These are phyloP conservation scores for Phylloscopus whistleri DNA, from an alignment of 2,113 vertebrate genomes.

Conservation along the genomic window DNA sequence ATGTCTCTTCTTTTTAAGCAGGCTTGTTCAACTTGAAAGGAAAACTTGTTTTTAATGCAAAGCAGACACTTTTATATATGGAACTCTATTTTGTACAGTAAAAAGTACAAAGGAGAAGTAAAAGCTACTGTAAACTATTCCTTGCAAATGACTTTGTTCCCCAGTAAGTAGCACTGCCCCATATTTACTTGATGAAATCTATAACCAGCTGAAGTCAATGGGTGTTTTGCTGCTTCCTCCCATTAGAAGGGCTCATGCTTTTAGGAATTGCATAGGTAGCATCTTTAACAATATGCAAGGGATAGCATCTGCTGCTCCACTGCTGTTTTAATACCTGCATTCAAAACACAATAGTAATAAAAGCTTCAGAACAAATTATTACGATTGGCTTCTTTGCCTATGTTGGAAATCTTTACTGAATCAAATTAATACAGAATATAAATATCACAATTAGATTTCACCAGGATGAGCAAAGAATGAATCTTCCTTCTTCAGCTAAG, in stretches of 20 bases:
- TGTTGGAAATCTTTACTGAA: constrained; percentile 48
- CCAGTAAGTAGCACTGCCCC: neutral
- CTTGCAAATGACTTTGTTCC: neutral
- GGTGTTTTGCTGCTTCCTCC: constrained; percentile 40
- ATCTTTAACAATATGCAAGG: constrained; percentile 42
- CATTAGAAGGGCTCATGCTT: constrained; percentile 18
- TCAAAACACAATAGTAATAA: constrained; percentile 62
- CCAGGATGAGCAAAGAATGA: constrained; percentile 29
- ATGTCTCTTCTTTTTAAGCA: constrained; percentile 18
- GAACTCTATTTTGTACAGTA: neutral
- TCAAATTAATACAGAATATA: constrained; percentile 64
- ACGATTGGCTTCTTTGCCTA: constrained; percentile 57
- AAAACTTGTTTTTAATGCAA: constrained; percentile 20
- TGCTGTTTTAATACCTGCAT: constrained; percentile 53
- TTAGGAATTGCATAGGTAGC: constrained; percentile 55
- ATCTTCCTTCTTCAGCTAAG: constrained; percentile 6
- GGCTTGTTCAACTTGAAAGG: constrained; percentile 12
- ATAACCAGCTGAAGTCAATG: constrained; percentile 10
- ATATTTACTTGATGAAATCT: neutral
- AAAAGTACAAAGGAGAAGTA: neutral
- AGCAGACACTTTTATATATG: neutral
- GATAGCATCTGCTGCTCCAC: constrained; percentile 34
- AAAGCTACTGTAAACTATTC: neutral
- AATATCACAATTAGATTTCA: constrained; percentile 65
- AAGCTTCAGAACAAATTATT: constrained; percentile 67